Conservation (phyloP, 1,140 invertebrate genomes). For the Aphaenogaster ashmeadi region DNA sequence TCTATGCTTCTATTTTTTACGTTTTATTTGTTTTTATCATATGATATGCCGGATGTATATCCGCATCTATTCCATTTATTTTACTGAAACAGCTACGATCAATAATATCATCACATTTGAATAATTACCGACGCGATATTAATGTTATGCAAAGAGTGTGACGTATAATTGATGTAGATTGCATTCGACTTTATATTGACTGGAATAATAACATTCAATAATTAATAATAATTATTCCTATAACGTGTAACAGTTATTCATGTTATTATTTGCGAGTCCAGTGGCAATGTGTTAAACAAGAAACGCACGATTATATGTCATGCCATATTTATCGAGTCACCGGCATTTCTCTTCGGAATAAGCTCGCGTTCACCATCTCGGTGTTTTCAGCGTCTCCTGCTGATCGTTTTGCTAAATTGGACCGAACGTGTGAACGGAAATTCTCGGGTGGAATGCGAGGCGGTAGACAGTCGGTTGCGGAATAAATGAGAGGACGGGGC, state of each 20-base stretch:
- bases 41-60: neutral
- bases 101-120: conserved; percentile 40
- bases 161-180: conserved; percentile 39
- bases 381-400: conserved; percentile 2
- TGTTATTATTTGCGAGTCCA: neutral
- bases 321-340: neutral
- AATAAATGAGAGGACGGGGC: conserved; percentile 49
- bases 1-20: conserved; percentile 25
- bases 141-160: conserved; percentile 26
- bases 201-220: conserved; percentile 40
- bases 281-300: neutral
- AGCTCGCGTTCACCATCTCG: neutral
- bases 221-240: conserved; percentile 47
- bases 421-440: conserved; percentile 31
- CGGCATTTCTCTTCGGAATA: neutral
- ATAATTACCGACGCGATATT: conserved; percentile 19
- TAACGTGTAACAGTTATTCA: conserved; percentile 6
- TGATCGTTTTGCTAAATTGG: conserved; percentile 41
- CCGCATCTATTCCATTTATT: neutral
- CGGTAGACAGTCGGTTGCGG: conserved; percentile 23
- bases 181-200: conserved; percentile 45
- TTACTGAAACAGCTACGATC: conserved; percentile 13
- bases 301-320: neutral
- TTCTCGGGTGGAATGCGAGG: conserved; percentile 24
- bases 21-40: conserved; percentile 46